Evolutionary conservation across 1,140 invertebrate species (phyloP).

Genomic region (Helicoverpa armigera): DNA sequence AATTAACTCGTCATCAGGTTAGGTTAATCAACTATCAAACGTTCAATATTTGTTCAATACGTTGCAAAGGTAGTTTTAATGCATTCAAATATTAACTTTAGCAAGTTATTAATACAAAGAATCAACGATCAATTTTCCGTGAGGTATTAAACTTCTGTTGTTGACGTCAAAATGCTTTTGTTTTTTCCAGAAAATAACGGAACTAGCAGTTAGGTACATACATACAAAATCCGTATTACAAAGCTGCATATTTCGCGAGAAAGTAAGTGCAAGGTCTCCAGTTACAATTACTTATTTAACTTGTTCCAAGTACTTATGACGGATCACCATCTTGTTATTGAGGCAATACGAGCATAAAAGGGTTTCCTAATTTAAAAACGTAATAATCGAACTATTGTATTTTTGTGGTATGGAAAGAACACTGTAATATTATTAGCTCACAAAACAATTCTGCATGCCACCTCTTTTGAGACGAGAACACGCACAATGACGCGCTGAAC

Average conservation of each 20-base stretch:
- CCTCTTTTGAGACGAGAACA: too few species aligned
- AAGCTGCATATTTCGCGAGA: not conserved
- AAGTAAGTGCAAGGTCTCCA: conserved; percentile 11
- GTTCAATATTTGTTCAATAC: not conserved
- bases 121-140: not conserved
- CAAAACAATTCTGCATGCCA: too few species aligned
- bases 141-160: not conserved
- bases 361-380: too few species aligned
- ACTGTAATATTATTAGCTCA: too few species aligned
- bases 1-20: not conserved
- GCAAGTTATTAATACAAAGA: not conserved
- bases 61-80: not conserved
- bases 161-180: too few species aligned
- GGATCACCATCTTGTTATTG: too few species aligned
- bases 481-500: too few species aligned
- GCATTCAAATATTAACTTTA: not conserved
- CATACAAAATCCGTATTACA: not conserved
- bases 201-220: not conserved
- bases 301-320: not conserved
- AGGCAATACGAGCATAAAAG: too few species aligned
- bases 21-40: not conserved
- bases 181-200: conserved; percentile 3
- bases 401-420: too few species aligned
- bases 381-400: too few species aligned
- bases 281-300: not conserved